Evolutionary conservation across 2,113 vertebrate genomes (phyloP), one percentile per base, ranked within the genome.

Genomic region (Ceuthmochares aereus): DNA sequence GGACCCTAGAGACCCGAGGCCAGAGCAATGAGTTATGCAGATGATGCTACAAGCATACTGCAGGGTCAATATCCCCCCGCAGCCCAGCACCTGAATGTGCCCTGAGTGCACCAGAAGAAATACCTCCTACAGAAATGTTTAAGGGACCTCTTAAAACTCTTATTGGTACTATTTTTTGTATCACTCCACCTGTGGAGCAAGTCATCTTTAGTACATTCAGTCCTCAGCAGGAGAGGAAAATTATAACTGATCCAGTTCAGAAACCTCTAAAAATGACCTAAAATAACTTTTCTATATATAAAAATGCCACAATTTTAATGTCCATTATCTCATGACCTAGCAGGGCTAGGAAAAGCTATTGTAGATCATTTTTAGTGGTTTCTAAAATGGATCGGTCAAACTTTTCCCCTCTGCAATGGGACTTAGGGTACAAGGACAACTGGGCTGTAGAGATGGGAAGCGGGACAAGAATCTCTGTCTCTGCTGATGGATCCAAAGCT

Each of bases 211-310:
- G 80, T 84, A 89, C 29, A 1, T 84, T 94, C 60, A 93, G 52
- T 82, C 55, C 93, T 85, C 95, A 94, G 94, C 90, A 64, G 93
- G 96, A 90, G 85, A 84, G 92, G 75, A 91, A 95, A 95, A 94
- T 87, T 91, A 93, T 84, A 95, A 95, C 92, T 91, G 86, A 93
- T 96, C 95, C 92, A 74, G 81, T 96, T 95, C 91, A 91, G 78
- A 93, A 96, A 87, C 81, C 92, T 91, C 89, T 95, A 84, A 94
- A 92, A 96, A 95, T 96, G 92, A 96, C 96, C 95, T 91, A 93
- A 93, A 97, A 97, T 96, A 96, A 95, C 95, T 94, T 94, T 90
- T 84, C 95, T 93, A 64, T 93, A 92, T 89, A 97, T 96, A 96
- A 92, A 95, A 96, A 86, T 84, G 95, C 90, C 95, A 92, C 7